Evolutionary conservation across 2,888 invertebrate species (phyloP), one percentile per base, ranked within the genome.

Genomic region (Craniophora ligustri): DNA sequence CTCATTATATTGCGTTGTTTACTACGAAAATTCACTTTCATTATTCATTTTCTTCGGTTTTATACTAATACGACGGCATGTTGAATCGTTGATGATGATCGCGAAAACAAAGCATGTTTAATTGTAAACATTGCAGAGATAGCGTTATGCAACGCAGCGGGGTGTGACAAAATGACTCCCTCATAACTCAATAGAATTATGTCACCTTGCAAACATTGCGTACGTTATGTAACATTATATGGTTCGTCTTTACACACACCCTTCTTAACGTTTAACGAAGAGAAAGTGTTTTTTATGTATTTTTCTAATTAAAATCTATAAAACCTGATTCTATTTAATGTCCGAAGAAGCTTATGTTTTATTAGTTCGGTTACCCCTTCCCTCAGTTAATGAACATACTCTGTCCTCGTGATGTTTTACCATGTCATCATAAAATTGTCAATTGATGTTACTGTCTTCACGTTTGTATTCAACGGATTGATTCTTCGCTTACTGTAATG

Each of bases 331-430:
- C 32, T 46, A 67, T 47, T 47, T 47, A 40, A 26, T 44, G 47
- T 23, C 28, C 31, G 14, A 35, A 18, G 28, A 36, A 38, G 36
- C 15, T 46, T 44, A 40, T 30, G 42, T 60, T 58, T 71, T 62
- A 74, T 71, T 71, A 71, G 67, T 74, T 71, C 51, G 28, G 46
- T 60, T 59, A 71, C 63, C 63, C n/a, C 50, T 32, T 42, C 39
- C 34, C 15, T 10, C 8, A 31, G 47, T 53, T 16, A 14, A 40
- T 39, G 14, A 31, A 28, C 40, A 44, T 32, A n/a, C 6, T 28
- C 13, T 31, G 30, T 14, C 35, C 23, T 31, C 45, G 21, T 50
- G 45, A 61, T 53, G 21, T 46, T 45, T 61, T 30, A 16, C 21
- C 57, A 38, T 26, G 18, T 11, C 47, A 42, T 46, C 42, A 15